Evolutionary conservation across 2,797 vertebrate species (phyloP).

Genomic region (Iguana delicatissima): DNA sequence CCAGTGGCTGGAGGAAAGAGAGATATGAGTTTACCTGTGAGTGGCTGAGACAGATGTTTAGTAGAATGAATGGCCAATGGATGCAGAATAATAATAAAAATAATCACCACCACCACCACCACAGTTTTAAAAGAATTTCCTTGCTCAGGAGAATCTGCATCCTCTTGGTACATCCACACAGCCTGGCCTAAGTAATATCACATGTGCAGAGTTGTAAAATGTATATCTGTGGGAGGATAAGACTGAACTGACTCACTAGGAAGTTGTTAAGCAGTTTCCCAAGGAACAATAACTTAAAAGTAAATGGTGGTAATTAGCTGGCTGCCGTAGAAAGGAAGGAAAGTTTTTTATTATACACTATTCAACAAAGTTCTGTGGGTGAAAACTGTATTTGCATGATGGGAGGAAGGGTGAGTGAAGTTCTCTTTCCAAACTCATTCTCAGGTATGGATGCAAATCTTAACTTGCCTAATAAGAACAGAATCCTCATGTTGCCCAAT

Average conservation of each 20-base stretch:
- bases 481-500: background rate
- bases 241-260: background rate
- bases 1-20: background rate
- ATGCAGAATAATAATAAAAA: background rate
- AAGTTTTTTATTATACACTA: too few relatives aligned
- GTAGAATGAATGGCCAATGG: background rate
- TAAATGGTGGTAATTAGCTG: background rate
- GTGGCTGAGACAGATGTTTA: background rate
- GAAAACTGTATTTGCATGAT: background rate
- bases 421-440: background rate
- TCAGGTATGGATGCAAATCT: conserved; percentile 3
- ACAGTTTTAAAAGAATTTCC: background rate
- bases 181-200: background rate
- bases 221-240: background rate
- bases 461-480: background rate
- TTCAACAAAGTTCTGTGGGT: conserved; percentile 9
- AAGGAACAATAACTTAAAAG: background rate
- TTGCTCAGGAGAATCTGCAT: background rate
- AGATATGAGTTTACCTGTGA: background rate
- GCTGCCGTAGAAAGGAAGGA: background rate
- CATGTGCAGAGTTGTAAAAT: background rate
- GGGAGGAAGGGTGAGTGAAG: background rate
- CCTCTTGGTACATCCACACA: background rate
- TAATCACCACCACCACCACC: too few relatives aligned
- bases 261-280: background rate